Evolutionary conservation across 1,140 invertebrate genomes (phyloP), one percentile per base, ranked within the genome.

Genomic region (Papilio aristodemus): DNA sequence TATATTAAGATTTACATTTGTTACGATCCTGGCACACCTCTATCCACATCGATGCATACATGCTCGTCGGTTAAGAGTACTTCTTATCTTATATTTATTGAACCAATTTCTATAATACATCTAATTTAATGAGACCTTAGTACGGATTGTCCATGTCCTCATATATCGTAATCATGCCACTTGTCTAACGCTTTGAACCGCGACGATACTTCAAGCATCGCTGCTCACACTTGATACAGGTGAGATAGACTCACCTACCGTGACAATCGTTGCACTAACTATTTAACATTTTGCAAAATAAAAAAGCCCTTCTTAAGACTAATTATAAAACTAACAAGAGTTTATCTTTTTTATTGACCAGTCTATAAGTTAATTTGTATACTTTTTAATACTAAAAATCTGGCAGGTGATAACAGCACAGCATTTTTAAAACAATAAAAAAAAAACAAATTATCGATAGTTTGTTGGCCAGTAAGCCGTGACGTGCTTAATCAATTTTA

Each of bases 401-500:
- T 50, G 46, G 46, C 46, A 11, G 17, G 17, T 10, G 9, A 50
- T 50, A 50, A 50, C 46, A 4, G 9, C 11, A 46, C 9, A 11
- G 14, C 46, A 8, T 22, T 22, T 50, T 58, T 11, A 22, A n/a
- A 54, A 32, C 43, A 17, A 41, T 70, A 54, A 14, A 69, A 43
- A 50, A 50, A 46, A 46, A 50, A 50, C 17, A 50, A 50, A 50
- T 50, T 50, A 22, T 50, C 17, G 14, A 66, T 68, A 19, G 60
- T 46, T 67, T 39, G 22, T 25, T 59, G 46, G 17, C 46, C 46
- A 50, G 46, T 46, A 50, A 50, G 19, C 46, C 46, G 46, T 73
- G 58, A 67, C 71, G 71, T 68, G 43, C 50, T 69, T 73, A 81
- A 81, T 80, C 80, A 74, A 78, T 81, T 80, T 78, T 43, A 70